Percentiles rank a stretch among this genome's conserved stretches.
These are phyloP conservation scores for Oscheius sp. DNA, from an alignment of 2,888 invertebrate genomes.

Conservation along the genomic window DNA sequence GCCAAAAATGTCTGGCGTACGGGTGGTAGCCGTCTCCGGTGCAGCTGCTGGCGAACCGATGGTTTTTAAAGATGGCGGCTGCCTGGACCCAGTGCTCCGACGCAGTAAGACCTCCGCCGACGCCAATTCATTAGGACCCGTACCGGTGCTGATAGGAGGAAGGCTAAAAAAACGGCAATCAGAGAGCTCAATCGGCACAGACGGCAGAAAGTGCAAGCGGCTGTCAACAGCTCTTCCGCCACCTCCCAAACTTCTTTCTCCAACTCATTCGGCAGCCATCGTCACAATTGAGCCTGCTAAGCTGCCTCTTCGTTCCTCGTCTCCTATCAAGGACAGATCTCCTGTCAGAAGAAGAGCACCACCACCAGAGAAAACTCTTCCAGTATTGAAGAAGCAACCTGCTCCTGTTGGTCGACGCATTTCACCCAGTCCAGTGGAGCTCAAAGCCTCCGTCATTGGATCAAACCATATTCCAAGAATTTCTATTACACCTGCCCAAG, in stretches of 20 bases:
- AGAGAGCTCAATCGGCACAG: constrained; percentile 33
- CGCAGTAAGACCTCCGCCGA: constrained; percentile 34
- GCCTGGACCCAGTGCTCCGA: constrained; percentile 31
- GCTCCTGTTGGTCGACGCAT: constrained; percentile 8
- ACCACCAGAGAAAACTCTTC: constrained; percentile 5
- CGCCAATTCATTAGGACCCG: constrained; percentile 28
- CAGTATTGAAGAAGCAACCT: not conserved
- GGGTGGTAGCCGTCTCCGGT: constrained; percentile 34
- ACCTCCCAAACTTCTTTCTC: constrained; percentile 24
- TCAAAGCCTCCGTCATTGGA: not conserved
- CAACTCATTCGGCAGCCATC: constrained; percentile 11
- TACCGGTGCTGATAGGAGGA: constrained; percentile 27
- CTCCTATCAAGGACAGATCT: constrained; percentile 5
- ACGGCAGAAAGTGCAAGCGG: constrained; percentile 26
- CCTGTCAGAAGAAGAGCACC: constrained; percentile 23
- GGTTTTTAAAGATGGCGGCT: constrained; percentile 28
- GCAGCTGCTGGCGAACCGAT: constrained; percentile 38
- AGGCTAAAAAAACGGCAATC: constrained; percentile 40
- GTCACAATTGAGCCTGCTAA: not conserved
- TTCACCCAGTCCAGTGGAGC: constrained; percentile 17
- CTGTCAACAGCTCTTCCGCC: constrained; percentile 31
- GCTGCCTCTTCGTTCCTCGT: not conserved
- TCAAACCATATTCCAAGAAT: constrained; percentile 2
- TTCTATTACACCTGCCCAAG: constrained; percentile 26
- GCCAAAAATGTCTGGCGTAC: not conserved